A percentile compares a stretch with the other conserved stretches of the same genome.
phyloP scores from a whole-genome alignment of 2,888 invertebrate genomes.

The Strigamia transsilvanica region DNA sequence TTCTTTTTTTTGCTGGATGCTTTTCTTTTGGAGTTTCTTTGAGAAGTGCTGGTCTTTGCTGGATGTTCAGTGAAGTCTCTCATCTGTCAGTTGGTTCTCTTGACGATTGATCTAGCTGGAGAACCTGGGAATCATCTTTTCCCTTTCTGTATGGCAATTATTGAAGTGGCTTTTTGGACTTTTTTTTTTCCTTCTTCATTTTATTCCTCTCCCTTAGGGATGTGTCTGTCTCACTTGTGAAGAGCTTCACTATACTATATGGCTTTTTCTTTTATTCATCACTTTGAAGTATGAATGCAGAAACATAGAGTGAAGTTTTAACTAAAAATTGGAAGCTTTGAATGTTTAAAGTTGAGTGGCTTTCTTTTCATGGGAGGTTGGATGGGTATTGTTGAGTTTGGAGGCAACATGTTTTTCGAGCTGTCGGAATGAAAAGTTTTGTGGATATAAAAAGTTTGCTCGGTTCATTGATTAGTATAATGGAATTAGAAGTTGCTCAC shows the following conservation, averaged over 20 bases:
- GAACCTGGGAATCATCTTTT: conserved; percentile 39
- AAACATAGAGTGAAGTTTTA: conserved; percentile 19
- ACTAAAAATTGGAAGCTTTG: conserved; percentile 6
- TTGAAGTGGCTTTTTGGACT: conserved; percentile 33
- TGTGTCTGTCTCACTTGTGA: conserved; percentile 20
- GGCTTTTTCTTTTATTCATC: conserved; percentile 33
- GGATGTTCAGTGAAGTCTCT: conserved; percentile 15
- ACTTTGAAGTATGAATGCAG: not conserved
- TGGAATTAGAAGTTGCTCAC: not conserved
- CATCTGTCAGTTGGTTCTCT: conserved; percentile 23
- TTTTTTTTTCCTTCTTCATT: conserved; percentile 27
- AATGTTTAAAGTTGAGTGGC: conserved; percentile 9
- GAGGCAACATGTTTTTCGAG: not conserved
- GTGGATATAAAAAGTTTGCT: not conserved
- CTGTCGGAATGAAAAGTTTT: not conserved
- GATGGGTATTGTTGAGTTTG: not conserved
- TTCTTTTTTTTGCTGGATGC: not conserved
- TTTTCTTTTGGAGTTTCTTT: not conserved
- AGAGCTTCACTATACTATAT: not conserved
- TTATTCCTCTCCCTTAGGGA: not conserved
- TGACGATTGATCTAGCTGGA: conserved; percentile 24
- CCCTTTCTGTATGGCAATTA: conserved; percentile 30
- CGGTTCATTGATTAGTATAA: not conserved
- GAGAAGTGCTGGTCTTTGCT: conserved; percentile 41
- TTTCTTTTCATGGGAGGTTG: not conserved